Percentiles rank a stretch among this genome's conserved stretches.
Conservation (phyloP, 2,113 vertebrate genomes). For the Castor canadensis region DNA sequence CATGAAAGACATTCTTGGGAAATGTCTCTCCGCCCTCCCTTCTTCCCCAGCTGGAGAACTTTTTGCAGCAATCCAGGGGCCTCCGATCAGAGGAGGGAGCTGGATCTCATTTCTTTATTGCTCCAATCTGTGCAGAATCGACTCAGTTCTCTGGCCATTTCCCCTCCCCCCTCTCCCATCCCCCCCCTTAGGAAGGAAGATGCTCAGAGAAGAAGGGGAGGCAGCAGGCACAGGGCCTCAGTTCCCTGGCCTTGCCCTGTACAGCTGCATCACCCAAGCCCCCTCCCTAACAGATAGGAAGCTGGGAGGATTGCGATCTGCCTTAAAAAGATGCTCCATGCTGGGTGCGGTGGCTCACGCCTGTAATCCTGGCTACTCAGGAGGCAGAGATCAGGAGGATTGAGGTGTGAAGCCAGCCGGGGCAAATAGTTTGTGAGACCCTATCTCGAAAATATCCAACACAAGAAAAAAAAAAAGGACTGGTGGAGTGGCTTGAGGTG, state of each 20-base stretch:
- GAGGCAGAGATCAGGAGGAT: too few species aligned
- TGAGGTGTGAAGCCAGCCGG: too few species aligned
- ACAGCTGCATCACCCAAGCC: not conserved
- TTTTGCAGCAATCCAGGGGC: slow-evolving; percentile 13
- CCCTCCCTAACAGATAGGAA: not conserved
- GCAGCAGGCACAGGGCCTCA: not conserved
- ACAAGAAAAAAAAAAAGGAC: too few species aligned
- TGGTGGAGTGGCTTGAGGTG: too few species aligned
- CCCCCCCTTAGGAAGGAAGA: not conserved
- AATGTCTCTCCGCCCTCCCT: not conserved
- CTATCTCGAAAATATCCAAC: too few species aligned
- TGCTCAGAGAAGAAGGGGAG: not conserved
- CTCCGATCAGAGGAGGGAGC: not conserved
- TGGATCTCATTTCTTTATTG: not conserved
- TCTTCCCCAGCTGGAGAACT: slow-evolving; percentile 25
- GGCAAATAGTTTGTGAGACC: too few species aligned
- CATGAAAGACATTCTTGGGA: slow-evolving; percentile 72
- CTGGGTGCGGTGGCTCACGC: too few species aligned
- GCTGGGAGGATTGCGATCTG: not conserved
- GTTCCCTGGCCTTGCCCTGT: not conserved
- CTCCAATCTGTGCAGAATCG: slow-evolving; percentile 47
- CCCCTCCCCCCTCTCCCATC: not conserved
- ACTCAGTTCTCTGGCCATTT: not conserved
- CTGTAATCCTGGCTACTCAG: too few species aligned
- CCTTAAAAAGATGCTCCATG: too few species aligned